phyloP scores from a whole-genome alignment of 2,888 invertebrate species.

The Chouioia cunea region DNA sequence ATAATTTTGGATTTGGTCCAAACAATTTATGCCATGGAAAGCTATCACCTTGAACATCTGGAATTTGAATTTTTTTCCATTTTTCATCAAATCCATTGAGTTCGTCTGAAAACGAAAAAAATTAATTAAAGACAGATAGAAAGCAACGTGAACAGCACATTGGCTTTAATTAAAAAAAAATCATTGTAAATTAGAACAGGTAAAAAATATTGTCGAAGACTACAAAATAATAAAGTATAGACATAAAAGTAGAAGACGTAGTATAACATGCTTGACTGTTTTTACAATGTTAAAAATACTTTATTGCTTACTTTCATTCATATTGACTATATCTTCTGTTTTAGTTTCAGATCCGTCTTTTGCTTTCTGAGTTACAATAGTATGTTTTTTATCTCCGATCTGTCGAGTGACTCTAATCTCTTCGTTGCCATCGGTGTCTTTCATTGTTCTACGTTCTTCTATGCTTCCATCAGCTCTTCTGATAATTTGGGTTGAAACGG shows the following conservation, averaged over 20 bases:
- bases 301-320: slow-evolving; percentile 59
- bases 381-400: slow-evolving; percentile 61
- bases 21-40: slow-evolving; percentile 63
- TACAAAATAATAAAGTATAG: no score
- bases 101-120: slow-evolving; percentile 53
- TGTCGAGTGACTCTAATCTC: slow-evolving; percentile 72
- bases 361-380: slow-evolving; percentile 58
- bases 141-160: no score
- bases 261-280: no score
- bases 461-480: slow-evolving; percentile 73
- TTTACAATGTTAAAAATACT: no score
- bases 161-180: no score
- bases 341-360: slow-evolving; percentile 61
- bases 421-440: slow-evolving; percentile 73
- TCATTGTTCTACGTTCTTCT: slow-evolving; percentile 72
- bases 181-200: no score
- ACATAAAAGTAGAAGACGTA: no score
- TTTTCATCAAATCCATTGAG: slow-evolving; percentile 53
- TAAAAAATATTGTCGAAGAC: no score
- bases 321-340: slow-evolving; percentile 61
- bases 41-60: slow-evolving; percentile 40
- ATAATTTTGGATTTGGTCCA: slow-evolving; percentile 62
- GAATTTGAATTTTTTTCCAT: slow-evolving; percentile 46
- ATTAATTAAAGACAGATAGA: neutral
- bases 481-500: slow-evolving; percentile 70